Percentiles rank a stretch among this genome's conserved stretches.
Evolutionary conservation across 2,888 invertebrate genomes (phyloP).

Genomic region (Clivina fossor): DNA sequence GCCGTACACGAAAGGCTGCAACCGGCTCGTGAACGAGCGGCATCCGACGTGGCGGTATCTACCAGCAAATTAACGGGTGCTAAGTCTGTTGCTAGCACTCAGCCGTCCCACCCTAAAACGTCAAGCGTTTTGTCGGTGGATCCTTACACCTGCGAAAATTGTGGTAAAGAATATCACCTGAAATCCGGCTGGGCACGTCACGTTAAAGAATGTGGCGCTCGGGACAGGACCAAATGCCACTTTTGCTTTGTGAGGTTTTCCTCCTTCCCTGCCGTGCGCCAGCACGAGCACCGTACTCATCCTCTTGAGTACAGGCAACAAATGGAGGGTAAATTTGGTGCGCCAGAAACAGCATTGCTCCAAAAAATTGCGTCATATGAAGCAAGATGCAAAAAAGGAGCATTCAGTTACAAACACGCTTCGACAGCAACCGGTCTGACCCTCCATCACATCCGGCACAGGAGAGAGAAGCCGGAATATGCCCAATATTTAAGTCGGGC

Average conservation of each 20-base stretch:
- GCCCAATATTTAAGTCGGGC: background rate
- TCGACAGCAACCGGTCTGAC: background rate
- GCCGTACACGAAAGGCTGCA: too few relatives aligned
- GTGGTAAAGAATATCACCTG: too few relatives aligned
- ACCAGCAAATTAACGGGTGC: too few relatives aligned
- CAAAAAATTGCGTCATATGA: background rate
- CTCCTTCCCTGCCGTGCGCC: too few relatives aligned
- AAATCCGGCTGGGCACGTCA: background rate
- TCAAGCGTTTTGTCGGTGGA: too few relatives aligned
- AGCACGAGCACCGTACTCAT: background rate
- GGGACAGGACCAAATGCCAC: background rate
- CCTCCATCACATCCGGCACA: background rate
- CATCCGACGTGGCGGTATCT: too few relatives aligned
- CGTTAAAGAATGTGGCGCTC: background rate
- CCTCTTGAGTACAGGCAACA: background rate
- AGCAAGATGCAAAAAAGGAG: too few relatives aligned
- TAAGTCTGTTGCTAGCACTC: too few relatives aligned
- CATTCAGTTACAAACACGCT: too few relatives aligned
- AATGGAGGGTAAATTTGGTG: background rate
- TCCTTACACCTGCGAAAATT: too few relatives aligned
- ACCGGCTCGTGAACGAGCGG: too few relatives aligned
- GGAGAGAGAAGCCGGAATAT: slow-evolving; percentile 3
- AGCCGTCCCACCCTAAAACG: too few relatives aligned
- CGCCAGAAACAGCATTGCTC: background rate
- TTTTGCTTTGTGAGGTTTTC: background rate